Evolutionary conservation across 1,140 invertebrate genomes (phyloP).

Genomic region (Drosophila malerkotliana): DNA sequence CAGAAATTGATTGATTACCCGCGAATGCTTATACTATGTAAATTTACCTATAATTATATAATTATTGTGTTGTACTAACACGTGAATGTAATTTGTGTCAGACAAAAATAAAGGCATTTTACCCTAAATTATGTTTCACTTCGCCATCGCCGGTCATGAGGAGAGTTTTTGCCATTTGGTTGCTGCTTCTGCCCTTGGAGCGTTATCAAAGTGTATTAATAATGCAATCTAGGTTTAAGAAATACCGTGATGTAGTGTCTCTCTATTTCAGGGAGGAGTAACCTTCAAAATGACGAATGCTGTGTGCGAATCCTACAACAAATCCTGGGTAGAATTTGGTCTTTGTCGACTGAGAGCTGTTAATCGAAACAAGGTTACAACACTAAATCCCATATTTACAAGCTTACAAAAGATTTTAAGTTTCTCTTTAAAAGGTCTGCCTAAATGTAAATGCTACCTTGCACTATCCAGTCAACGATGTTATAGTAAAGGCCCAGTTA

Average conservation of each 20-base stretch:
- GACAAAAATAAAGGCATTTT: background rate
- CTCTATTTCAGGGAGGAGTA: constrained; percentile 23
- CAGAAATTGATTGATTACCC: constrained; percentile 30
- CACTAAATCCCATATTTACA: background rate
- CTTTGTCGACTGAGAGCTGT: constrained; percentile 51
- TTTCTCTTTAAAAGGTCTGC: constrained; percentile 11
- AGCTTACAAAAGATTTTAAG: too few species aligned
- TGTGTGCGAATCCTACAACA: constrained; percentile 54
- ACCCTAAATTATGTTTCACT: background rate
- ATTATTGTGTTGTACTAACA: background rate
- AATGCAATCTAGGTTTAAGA: background rate
- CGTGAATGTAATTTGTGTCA: constrained; percentile 18
- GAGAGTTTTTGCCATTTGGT: constrained; percentile 3
- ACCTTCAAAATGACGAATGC: constrained; percentile 58
- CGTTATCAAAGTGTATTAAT: constrained; percentile 17
- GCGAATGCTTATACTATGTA: background rate
- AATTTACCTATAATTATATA: constrained; percentile 4
- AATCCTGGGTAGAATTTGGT: constrained; percentile 47
- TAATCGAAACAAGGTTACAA: constrained; percentile 24
- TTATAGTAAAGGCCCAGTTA: constrained; percentile 32
- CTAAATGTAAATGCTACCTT: constrained; percentile 45
- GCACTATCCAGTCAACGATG: constrained; percentile 37
- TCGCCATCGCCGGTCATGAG: constrained; percentile 11
- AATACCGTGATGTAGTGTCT: background rate
- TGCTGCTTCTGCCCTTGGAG: constrained; percentile 14